These are phyloP conservation scores for cattle (Bos taurus) DNA, from an alignment of 2,113 vertebrate genomes.

Conservation along the genomic window ARS-UCD2.0 NC_037340.1:53980001-53980500, in stretches of 20 bases:
- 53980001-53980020: conserved; percentile 78
- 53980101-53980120: conserved; percentile 54
- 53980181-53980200: conserved; percentile 67
- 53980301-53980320: conserved; percentile 66
- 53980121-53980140: conserved; percentile 41
- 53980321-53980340: not conserved
- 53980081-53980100: conserved; percentile 67
- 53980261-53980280: conserved; percentile 86
- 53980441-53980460: conserved; percentile 79
- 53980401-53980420: conserved; percentile 35
- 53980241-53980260: conserved; percentile 86
- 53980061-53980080: conserved; percentile 91
- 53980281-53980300: conserved; percentile 85
- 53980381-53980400: conserved; percentile 49
- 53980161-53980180: conserved; percentile 70
- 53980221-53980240: conserved; percentile 69
- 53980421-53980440: conserved; percentile 80
- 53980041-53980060: conserved; percentile 96
- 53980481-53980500: conserved; percentile 78
- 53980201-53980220: conserved; percentile 28
- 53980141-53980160: conserved; percentile 49
- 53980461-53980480: conserved; percentile 72
- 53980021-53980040: conserved; percentile 92
- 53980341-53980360: not conserved
- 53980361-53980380: conserved; percentile 30